Evolutionary conservation across 2,888 invertebrate genomes (phyloP).

Genomic region (Amphimallon solstitiale): DNA sequence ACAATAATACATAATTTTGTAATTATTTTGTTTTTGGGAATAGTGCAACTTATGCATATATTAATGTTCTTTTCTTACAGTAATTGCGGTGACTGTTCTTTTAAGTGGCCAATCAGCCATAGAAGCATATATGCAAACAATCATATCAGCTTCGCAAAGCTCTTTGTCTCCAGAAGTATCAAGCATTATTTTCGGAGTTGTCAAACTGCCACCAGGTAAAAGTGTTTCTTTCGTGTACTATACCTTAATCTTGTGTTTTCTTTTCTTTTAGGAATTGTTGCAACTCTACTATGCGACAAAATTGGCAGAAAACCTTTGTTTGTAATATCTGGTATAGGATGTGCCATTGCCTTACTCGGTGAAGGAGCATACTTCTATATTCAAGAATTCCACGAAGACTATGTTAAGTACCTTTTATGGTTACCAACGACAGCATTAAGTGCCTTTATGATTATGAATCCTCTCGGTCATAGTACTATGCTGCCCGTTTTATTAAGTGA

Average conservation of each 20-base stretch:
- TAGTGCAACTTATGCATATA: too few relatives aligned
- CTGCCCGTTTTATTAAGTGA: slow-evolving; percentile 73
- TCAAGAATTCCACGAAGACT: slow-evolving; percentile 61
- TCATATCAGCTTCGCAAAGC: slow-evolving; percentile 67
- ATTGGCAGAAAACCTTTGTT: slow-evolving; percentile 67
- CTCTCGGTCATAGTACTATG: slow-evolving; percentile 70
- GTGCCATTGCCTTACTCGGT: slow-evolving; percentile 65
- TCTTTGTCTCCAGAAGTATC: slow-evolving; percentile 66
- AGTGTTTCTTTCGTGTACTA: neutral
- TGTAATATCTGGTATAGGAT: slow-evolving; percentile 66
- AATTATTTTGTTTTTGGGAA: too few relatives aligned
- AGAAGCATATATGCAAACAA: slow-evolving; percentile 70
- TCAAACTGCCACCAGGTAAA: slow-evolving; percentile 68
- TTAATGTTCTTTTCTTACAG: too few relatives aligned
- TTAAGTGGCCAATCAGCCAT: slow-evolving; percentile 70
- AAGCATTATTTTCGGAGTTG: slow-evolving; percentile 70
- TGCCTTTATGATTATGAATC: slow-evolving; percentile 68
- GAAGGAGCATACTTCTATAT: slow-evolving; percentile 68
- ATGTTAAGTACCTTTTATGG: slow-evolving; percentile 62
- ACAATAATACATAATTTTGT: too few relatives aligned
- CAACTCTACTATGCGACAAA: slow-evolving; percentile 65
- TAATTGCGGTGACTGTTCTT: slow-evolving; percentile 68
- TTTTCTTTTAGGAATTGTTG: slow-evolving; percentile 23
- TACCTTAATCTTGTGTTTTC: neutral
- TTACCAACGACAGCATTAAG: slow-evolving; percentile 68